phyloP scores from a whole-genome alignment of 2,797 vertebrate genomes.

The Botia almorhae region DNA sequence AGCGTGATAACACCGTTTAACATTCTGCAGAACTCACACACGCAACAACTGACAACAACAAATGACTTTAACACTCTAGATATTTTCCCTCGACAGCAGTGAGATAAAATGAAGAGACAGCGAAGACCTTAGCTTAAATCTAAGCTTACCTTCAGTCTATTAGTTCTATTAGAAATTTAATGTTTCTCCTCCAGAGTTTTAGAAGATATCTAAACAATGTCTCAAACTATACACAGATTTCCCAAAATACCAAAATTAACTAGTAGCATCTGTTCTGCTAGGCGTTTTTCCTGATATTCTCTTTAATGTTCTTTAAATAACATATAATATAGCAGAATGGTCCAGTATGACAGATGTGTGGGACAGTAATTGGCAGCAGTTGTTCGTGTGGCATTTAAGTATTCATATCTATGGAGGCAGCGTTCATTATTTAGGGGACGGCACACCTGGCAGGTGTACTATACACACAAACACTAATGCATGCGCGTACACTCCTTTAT shows the following conservation, averaged over 20 bases:
- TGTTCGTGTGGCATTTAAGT: slow-evolving; percentile 45
- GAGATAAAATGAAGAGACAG: background rate
- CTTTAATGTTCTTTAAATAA: background rate
- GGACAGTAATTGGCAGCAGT: background rate
- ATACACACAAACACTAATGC: slow-evolving; percentile 38
- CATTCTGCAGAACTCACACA: background rate
- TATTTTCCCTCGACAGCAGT: background rate
- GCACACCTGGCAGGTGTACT: slow-evolving; percentile 81
- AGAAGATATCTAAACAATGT: background rate
- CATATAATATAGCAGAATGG: no score
- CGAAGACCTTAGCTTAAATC: background rate
- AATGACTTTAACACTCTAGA: background rate
- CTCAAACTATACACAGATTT: no score
- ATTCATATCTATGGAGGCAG: slow-evolving; percentile 78
- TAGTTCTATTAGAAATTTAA: background rate
- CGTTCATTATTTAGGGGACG: slow-evolving; percentile 70
- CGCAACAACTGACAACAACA: background rate
- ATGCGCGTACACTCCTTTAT: slow-evolving; percentile 49
- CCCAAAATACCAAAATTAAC: background rate
- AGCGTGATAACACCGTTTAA: slow-evolving; percentile 12
- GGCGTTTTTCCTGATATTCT: background rate
- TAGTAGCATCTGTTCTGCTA: background rate
- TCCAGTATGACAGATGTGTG: background rate
- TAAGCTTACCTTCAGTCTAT: no score
- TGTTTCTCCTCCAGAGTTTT: background rate